These are phyloP conservation scores for Eospalax fontanierii DNA, from an alignment of 2,797 vertebrate genomes.

Conservation along the genomic window DNA sequence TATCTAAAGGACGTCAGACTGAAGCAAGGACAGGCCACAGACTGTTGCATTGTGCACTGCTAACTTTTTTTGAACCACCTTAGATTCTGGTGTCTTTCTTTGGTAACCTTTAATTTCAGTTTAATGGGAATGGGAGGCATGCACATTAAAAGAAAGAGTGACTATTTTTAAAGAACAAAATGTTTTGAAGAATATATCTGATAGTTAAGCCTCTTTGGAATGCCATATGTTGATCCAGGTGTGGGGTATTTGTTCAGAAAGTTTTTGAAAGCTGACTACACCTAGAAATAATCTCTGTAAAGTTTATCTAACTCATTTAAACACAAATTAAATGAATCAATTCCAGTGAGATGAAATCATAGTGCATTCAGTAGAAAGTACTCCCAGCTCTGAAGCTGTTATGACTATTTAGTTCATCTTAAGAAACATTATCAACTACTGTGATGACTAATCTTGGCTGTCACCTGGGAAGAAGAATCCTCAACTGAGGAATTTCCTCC, in stretches of 20 bases:
- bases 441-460: no score
- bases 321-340: conserved; percentile 53
- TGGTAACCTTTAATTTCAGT: conserved; percentile 1
- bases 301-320: conserved; percentile 38
- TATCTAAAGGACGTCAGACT: not conserved
- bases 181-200: not conserved
- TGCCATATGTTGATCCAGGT: not conserved
- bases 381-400: not conserved
- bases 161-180: conserved; percentile 61
- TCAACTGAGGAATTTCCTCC: no score
- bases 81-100: not conserved
- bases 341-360: conserved; percentile 55
- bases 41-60: not conserved
- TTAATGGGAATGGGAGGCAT: not conserved
- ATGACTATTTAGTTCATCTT: conserved; percentile 29
- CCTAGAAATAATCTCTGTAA: conserved; percentile 33
- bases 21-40: not conserved
- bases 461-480: no score
- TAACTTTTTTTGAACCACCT: conserved; percentile 1
- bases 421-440: not conserved
- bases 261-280: not conserved
- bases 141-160: not conserved
- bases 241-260: conserved; percentile 14
- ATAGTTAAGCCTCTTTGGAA: conserved; percentile 37
- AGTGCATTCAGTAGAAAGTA: conserved; percentile 2